phyloP scores from a whole-genome alignment of 2,113 vertebrate species.

The Mus pahari region DNA sequence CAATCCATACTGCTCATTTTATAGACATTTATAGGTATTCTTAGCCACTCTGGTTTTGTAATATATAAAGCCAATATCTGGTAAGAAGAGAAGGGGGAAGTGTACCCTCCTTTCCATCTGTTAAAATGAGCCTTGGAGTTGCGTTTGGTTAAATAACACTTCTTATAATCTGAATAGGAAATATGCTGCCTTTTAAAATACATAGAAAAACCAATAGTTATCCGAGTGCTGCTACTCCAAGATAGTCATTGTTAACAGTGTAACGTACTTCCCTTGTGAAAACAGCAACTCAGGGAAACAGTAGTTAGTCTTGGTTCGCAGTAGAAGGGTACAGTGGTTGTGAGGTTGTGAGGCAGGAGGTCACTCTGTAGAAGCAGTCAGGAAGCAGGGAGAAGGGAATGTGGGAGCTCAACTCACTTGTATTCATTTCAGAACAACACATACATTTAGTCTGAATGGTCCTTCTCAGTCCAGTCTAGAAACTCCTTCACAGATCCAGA shows the following conservation, averaged over 20 bases:
- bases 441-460: neutral
- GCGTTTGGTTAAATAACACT: neutral
- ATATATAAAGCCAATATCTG: neutral
- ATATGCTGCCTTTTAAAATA: neutral
- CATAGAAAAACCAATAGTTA: neutral
- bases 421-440: neutral
- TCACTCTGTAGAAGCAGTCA: neutral
- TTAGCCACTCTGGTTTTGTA: neutral
- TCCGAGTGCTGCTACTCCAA: neutral
- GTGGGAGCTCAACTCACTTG: neutral
- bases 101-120: neutral
- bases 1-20: neutral
- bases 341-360: neutral
- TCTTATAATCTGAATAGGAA: constrained; percentile 15
- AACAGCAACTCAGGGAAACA: neutral
- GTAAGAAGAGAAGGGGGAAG: neutral
- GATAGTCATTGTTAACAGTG: neutral
- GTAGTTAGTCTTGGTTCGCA: neutral
- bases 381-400: neutral
- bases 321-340: neutral
- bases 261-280: too few relatives aligned
- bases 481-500: neutral
- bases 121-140: neutral
- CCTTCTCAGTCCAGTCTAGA: neutral
- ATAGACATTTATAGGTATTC: neutral